Conservation (phyloP, 2,888 invertebrate species). For the Sesia bembeciformis region DNA sequence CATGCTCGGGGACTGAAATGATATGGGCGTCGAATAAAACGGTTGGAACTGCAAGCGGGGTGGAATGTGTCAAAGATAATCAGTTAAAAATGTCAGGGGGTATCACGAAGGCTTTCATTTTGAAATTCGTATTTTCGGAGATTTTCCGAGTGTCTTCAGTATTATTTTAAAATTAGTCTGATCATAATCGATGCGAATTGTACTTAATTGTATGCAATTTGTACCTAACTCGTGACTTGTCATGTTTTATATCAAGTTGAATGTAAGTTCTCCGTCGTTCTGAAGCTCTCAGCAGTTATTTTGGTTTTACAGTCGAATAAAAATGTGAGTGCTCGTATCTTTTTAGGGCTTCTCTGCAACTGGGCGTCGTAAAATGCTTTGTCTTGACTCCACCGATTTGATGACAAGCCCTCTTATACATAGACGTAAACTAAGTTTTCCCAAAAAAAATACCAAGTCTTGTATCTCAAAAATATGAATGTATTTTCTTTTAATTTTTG, state of each 20-base stretch:
- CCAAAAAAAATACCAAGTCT: background rate
- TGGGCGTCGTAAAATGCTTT: slow-evolving; percentile 17
- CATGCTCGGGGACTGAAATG: too few species aligned
- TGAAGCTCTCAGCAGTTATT: slow-evolving; percentile 19
- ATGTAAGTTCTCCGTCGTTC: slow-evolving; percentile 4
- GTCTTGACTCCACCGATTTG: background rate
- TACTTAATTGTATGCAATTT: too few species aligned
- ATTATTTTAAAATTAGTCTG: too few species aligned
- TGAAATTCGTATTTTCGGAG: too few species aligned
- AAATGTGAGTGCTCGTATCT: slow-evolving; percentile 28
- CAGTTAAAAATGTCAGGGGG: too few species aligned
- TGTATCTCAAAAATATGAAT: background rate
- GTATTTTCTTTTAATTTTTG: background rate
- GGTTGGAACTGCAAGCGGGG: too few species aligned
- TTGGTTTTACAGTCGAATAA: slow-evolving; percentile 28
- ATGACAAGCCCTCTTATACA: background rate
- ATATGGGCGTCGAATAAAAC: too few species aligned
- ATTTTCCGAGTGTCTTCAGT: too few species aligned
- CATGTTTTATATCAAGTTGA: background rate
- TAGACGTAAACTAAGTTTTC: background rate
- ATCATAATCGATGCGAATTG: too few species aligned
- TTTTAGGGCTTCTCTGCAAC: slow-evolving; percentile 20
- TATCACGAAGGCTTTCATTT: too few species aligned
- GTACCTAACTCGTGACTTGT: too few species aligned
- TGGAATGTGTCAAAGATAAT: too few species aligned